These are phyloP conservation scores for Lethrus apterus DNA, from an alignment of 1,140 invertebrate species.

Conservation along the genomic window DNA sequence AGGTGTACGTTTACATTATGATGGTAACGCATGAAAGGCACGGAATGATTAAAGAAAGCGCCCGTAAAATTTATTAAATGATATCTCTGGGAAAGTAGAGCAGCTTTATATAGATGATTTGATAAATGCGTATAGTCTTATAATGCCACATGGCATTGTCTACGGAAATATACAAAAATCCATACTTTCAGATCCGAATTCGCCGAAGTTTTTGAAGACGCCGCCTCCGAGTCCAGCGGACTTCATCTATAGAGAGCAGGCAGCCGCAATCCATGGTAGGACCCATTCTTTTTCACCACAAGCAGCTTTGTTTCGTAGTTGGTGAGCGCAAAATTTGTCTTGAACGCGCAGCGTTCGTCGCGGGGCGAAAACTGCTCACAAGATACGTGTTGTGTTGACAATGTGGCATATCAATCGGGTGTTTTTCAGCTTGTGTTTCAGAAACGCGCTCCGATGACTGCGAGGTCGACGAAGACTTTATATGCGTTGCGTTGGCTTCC, in stretches of 20 bases:
- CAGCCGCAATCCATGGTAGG: conserved; percentile 37
- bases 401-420: conserved; percentile 14
- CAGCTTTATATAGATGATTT: too few relatives aligned
- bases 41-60: too few relatives aligned
- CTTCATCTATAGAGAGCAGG: conserved; percentile 37
- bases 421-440: not conserved
- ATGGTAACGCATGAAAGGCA: too few relatives aligned
- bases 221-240: conserved; percentile 49
- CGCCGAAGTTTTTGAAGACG: conserved; percentile 45
- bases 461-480: too few relatives aligned
- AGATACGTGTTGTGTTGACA: too few relatives aligned
- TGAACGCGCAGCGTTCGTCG: not conserved
- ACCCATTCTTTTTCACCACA: conserved; percentile 15
- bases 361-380: too few relatives aligned
- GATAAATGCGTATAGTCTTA: too few relatives aligned
- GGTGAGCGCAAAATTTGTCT: not conserved
- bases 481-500: too few relatives aligned
- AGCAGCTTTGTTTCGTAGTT: conserved; percentile 11
- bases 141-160: too few relatives aligned
- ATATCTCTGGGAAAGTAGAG: too few relatives aligned
- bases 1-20: too few relatives aligned
- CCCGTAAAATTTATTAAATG: too few relatives aligned
- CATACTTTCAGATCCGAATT: conserved; percentile 39
- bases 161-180: not conserved
- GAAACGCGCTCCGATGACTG: not conserved